phyloP scores from a whole-genome alignment of 30 jellyfish, hydroid and myxozoan species.

The Cassiopea xamachana region DNA sequence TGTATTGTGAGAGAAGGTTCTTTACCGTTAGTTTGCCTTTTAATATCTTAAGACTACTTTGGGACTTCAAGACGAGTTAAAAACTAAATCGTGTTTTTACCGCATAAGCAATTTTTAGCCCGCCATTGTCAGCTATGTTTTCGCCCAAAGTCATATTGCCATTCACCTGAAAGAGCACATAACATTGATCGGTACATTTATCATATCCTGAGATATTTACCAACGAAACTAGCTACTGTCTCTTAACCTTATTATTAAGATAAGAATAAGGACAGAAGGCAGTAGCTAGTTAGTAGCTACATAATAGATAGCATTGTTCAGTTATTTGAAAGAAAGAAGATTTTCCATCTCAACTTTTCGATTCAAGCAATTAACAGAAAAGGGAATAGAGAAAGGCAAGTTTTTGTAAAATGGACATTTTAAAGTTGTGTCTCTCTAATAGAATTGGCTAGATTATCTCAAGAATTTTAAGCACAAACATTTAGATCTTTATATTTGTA shows the following conservation, averaged over 20 bases:
- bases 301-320: too few species aligned
- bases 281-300: too few species aligned
- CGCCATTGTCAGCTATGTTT: conserved; percentile 95
- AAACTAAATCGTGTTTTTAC: conserved; percentile 33
- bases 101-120: conserved; percentile 83
- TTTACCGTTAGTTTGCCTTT: background rate
- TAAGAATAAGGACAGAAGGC: too few species aligned
- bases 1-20: background rate
- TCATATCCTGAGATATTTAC: too few species aligned
- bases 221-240: too few species aligned
- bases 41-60: too few species aligned
- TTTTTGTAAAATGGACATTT: too few species aligned
- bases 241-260: too few species aligned
- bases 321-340: too few species aligned
- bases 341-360: too few species aligned
- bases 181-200: background rate
- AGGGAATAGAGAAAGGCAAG: too few species aligned
- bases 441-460: background rate
- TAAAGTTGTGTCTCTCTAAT: background rate
- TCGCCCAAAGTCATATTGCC: conserved; percentile 90
- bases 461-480: conserved; percentile 59
- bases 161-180: conserved; percentile 52
- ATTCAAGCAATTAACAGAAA: too few species aligned
- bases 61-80: background rate
- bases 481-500: conserved; percentile 71